These are phyloP conservation scores for Lagopus leucura DNA, from an alignment of 2,113 vertebrate species.

Conservation along the genomic window DNA sequence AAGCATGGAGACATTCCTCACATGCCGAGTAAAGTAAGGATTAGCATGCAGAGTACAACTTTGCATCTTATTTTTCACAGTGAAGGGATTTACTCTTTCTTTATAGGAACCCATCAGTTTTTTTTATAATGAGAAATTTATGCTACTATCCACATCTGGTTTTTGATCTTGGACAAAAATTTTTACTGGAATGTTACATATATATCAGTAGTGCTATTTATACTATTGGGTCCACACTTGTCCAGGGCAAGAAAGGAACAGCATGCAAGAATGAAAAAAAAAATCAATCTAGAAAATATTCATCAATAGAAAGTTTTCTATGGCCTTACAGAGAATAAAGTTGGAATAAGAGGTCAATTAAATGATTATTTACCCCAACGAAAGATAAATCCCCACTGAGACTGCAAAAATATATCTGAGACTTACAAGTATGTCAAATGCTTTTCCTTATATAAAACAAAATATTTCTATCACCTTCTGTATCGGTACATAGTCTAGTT, in stretches of 20 bases:
- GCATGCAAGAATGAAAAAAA: background rate
- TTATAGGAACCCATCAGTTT: background rate
- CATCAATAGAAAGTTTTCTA: background rate
- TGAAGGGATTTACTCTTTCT: background rate
- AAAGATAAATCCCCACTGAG: background rate
- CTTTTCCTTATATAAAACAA: background rate
- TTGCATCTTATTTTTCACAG: background rate
- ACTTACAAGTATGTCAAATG: background rate
- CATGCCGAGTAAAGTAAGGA: background rate
- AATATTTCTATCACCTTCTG: background rate
- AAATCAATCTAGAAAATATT: background rate
- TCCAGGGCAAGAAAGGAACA: background rate
- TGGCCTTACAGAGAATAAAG: background rate
- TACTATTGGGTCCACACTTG: background rate
- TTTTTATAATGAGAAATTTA: constrained; percentile 6
- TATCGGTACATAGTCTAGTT: accelerated
- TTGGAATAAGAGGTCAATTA: background rate
- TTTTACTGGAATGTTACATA: background rate
- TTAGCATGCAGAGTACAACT: background rate
- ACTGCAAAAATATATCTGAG: background rate
- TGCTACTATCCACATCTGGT: background rate
- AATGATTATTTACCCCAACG: background rate
- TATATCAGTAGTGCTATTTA: background rate
- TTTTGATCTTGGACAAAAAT: background rate
- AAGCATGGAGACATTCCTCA: background rate